Conservation (phyloP, 2,888 invertebrate species). For the Glyphotaelius pellucidus region DNA sequence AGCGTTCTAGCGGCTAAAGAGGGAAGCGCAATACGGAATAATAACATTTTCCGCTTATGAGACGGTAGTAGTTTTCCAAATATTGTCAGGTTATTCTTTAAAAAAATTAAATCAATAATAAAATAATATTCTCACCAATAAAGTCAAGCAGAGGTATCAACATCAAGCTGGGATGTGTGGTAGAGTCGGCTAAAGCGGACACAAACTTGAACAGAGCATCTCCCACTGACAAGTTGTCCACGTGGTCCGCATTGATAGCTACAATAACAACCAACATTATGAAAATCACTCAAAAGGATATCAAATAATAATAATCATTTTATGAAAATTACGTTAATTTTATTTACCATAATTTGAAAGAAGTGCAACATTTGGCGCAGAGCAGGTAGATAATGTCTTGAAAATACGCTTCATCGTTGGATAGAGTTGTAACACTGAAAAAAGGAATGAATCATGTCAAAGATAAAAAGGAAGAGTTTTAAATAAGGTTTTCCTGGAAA, state of each 20-base stretch:
- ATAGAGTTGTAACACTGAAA: conserved; percentile 83
- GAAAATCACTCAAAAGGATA: conserved; percentile 62
- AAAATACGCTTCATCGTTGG: conserved; percentile 90
- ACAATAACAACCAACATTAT: conserved; percentile 67
- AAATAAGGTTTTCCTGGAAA: too few species aligned
- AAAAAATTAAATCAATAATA: not conserved
- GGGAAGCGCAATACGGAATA: not conserved
- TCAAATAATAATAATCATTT: conserved; percentile 65
- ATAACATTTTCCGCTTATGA: too few species aligned
- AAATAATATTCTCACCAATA: conserved; percentile 73
- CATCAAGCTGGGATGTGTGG: conserved; percentile 85
- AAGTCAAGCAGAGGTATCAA: conserved; percentile 88
- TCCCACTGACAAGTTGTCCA: conserved; percentile 86
- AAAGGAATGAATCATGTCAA: conserved; percentile 41
- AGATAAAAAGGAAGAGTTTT: too few species aligned
- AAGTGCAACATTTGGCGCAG: conserved; percentile 83
- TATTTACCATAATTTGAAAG: conserved; percentile 71
- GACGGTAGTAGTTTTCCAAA: too few species aligned
- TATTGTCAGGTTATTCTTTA: too few species aligned
- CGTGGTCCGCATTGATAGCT: conserved; percentile 63
- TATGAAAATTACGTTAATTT: not conserved
- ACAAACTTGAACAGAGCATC: conserved; percentile 93
- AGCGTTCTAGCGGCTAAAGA: too few species aligned
- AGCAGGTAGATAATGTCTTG: conserved; percentile 87
- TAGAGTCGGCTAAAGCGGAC: conserved; percentile 85